Conservation (phyloP, 2,113 vertebrate genomes). For the Glareola pratincola region DNA sequence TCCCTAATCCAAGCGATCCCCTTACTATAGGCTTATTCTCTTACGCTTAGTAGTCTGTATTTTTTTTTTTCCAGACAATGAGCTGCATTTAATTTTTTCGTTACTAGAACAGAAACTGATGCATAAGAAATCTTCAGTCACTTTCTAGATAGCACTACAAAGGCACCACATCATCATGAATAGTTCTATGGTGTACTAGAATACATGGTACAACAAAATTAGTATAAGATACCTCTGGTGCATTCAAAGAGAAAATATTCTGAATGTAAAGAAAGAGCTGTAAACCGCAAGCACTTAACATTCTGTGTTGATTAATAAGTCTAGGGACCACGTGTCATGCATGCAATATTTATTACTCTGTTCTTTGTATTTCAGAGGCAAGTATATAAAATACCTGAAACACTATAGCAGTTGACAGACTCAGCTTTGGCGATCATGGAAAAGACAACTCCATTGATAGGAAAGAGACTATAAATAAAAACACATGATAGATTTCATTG, state of each 20-base stretch:
- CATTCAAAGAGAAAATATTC: background rate
- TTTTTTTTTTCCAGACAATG: background rate
- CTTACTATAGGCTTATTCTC: background rate
- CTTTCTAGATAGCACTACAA: background rate
- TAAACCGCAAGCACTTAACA: background rate
- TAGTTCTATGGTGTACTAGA: background rate
- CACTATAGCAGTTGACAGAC: slow-evolving; percentile 5
- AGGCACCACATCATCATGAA: background rate
- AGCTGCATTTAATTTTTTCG: background rate
- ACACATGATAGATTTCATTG: slow-evolving; percentile 20
- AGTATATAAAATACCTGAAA: slow-evolving; percentile 21
- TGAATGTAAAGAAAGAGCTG: background rate
- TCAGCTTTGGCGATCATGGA: background rate
- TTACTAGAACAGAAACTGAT: background rate
- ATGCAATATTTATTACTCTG: background rate
- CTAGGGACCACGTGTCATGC: background rate
- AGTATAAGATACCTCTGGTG: background rate
- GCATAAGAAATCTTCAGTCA: background rate
- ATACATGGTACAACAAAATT: background rate
- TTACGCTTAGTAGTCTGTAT: background rate
- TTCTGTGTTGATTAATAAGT: slow-evolving; percentile 4
- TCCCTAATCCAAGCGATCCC: background rate
- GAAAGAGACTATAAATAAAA: slow-evolving; percentile 25
- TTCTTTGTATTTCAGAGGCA: slow-evolving; percentile 1
- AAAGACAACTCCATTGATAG: background rate